Conservation (phyloP, 2,888 invertebrate genomes). For the Cheilosia variabilis region DNA sequence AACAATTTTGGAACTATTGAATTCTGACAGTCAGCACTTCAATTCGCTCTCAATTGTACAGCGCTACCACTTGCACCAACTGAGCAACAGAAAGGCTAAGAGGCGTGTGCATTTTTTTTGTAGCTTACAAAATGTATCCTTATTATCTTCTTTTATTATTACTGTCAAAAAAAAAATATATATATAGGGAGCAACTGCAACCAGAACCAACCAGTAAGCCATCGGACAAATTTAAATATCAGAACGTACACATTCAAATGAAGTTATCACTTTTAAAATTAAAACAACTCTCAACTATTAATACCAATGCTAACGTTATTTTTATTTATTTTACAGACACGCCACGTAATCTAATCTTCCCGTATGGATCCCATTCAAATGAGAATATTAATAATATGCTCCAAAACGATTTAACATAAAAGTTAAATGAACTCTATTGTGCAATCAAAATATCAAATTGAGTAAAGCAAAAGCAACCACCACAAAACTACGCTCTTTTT, state of each 20-base stretch:
- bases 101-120: no score
- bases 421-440: conserved; percentile 76
- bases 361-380: conserved; percentile 44
- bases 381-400: conserved; percentile 39
- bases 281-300: not conserved
- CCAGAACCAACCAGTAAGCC: not conserved
- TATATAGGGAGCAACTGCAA: not conserved
- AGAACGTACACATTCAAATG: conserved; percentile 25
- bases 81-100: no score
- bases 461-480: conserved; percentile 46
- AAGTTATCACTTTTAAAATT: conserved; percentile 11
- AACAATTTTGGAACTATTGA: no score
- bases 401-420: conserved; percentile 64
- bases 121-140: no score
- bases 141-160: no score
- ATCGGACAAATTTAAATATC: not conserved
- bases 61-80: no score
- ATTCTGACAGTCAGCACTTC: no score
- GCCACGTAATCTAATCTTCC: conserved; percentile 17
- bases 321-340: conserved; percentile 23
- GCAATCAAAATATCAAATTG: conserved; percentile 68
- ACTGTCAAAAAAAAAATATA: no score
- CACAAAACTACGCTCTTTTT: conserved; percentile 36
- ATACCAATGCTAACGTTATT: not conserved
- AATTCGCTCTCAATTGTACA: no score